phyloP scores from a whole-genome alignment of 2,888 invertebrate species.

The Exephanes ischioxanthus region DNA sequence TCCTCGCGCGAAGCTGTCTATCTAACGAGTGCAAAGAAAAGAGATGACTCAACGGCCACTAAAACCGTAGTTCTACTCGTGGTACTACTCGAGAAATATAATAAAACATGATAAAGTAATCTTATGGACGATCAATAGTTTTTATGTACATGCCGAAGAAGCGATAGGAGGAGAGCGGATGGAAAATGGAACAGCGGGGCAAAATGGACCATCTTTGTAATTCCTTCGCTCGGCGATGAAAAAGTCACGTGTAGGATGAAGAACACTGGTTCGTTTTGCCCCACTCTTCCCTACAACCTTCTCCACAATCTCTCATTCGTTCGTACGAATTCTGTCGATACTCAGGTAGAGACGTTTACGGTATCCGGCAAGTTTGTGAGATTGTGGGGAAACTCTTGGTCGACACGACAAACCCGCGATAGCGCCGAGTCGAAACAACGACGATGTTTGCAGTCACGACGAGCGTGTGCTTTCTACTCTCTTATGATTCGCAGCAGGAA shows the following conservation, averaged over 20 bases:
- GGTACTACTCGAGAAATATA: background rate
- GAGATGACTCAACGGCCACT: slow-evolving; percentile 12
- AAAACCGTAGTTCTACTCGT: background rate
- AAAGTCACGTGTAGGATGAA: background rate
- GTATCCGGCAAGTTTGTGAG: slow-evolving; percentile 16
- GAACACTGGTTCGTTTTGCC: background rate
- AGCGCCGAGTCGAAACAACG: slow-evolving; percentile 39
- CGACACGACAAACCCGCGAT: slow-evolving; percentile 1
- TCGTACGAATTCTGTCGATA: slow-evolving; percentile 37
- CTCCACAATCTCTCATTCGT: background rate
- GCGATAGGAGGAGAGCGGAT: background rate
- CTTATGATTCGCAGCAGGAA: slow-evolving; percentile 48
- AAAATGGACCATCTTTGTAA: too few species aligned
- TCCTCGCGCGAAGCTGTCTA: slow-evolving; percentile 34
- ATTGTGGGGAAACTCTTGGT: slow-evolving; percentile 38
- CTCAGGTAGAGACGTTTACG: slow-evolving; percentile 17
- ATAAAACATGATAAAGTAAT: background rate
- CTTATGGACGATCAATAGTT: background rate
- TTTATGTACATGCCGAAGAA: background rate
- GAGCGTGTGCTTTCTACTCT: slow-evolving; percentile 40
- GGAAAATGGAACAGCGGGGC: too few species aligned
- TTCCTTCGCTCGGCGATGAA: too few species aligned
- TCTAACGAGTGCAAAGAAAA: slow-evolving; percentile 46
- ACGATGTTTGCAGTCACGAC: slow-evolving; percentile 51
- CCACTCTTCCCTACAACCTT: background rate